Percentiles rank a stretch among this genome's conserved stretches.
Evolutionary conservation across 2,888 invertebrate species (phyloP).

Genomic region (Pantelozetes paolii): DNA sequence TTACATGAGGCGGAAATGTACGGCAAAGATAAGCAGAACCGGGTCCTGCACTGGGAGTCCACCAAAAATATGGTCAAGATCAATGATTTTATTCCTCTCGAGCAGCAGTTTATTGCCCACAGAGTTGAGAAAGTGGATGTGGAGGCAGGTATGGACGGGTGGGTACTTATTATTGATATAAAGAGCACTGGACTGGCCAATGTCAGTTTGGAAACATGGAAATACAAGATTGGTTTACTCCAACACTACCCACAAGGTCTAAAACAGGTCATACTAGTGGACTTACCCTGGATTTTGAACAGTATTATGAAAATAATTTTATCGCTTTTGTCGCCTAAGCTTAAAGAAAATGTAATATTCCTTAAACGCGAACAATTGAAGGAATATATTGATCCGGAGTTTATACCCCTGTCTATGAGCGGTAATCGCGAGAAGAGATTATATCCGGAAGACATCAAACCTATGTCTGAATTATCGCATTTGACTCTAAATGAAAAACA

Average conservation of each 20-base stretch:
- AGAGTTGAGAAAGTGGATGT: slow-evolving; percentile 27
- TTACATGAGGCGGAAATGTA: slow-evolving; percentile 27
- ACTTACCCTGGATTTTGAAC: slow-evolving; percentile 35
- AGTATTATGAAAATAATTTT: slow-evolving; percentile 27
- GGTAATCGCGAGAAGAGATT: slow-evolving; percentile 17
- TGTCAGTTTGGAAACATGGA: slow-evolving; percentile 24
- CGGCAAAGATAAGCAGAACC: slow-evolving; percentile 1
- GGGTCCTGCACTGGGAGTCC: not conserved
- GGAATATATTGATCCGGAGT: slow-evolving; percentile 22
- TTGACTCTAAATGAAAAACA: slow-evolving; percentile 32
- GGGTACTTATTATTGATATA: slow-evolving; percentile 20
- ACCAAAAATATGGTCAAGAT: slow-evolving; percentile 20
- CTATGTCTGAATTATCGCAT: slow-evolving; percentile 11
- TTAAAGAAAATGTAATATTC: not conserved
- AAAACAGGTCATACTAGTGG: not conserved
- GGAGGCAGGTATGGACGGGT: slow-evolving; percentile 25
- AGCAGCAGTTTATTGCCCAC: slow-evolving; percentile 24
- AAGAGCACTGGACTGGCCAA: slow-evolving; percentile 15
- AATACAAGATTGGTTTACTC: slow-evolving; percentile 5
- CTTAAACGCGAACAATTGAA: slow-evolving; percentile 2
- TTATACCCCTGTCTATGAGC: slow-evolving; percentile 5
- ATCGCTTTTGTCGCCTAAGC: slow-evolving; percentile 6
- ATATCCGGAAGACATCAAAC: slow-evolving; percentile 9
- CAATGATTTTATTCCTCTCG: slow-evolving; percentile 17
- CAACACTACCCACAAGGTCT: slow-evolving; percentile 21